Evolutionary conservation across 2,888 invertebrate genomes (phyloP).

Genomic region (Chrysina gloriosa): DNA sequence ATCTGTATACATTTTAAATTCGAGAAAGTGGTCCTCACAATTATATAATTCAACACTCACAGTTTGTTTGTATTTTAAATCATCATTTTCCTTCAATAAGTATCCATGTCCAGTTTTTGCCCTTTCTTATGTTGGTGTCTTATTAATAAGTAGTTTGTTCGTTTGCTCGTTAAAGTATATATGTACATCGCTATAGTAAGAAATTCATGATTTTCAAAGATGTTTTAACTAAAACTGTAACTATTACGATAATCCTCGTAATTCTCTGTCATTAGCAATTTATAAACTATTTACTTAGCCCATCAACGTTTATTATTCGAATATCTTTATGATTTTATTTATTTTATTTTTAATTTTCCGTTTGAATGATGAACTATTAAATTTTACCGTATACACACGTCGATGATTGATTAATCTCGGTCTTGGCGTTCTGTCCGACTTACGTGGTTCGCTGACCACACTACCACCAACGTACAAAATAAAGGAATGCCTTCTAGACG

Average conservation of each 20-base stretch:
- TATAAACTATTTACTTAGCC: background rate
- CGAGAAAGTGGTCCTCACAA: too few species aligned
- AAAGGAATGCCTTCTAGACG: constrained; percentile 21
- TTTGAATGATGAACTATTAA: constrained; percentile 24
- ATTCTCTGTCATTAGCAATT: background rate
- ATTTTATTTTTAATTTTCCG: constrained; percentile 1
- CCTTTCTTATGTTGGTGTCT: too few species aligned
- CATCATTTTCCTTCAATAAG: too few species aligned
- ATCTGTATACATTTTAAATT: too few species aligned
- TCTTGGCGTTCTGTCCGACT: constrained; percentile 18
- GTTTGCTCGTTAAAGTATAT: too few species aligned
- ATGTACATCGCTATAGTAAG: too few species aligned
- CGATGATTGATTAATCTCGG: constrained; percentile 32
- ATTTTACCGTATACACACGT: constrained; percentile 22
- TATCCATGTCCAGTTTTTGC: too few species aligned
- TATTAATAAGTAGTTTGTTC: too few species aligned
- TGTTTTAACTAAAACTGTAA: too few species aligned
- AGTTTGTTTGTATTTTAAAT: too few species aligned
- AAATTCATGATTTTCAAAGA: too few species aligned
- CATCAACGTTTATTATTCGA: background rate
- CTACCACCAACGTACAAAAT: constrained; percentile 22
- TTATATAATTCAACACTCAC: too few species aligned
- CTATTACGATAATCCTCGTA: constrained; percentile 4
- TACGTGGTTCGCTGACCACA: background rate
- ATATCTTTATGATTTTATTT: constrained; percentile 1